Evolutionary conservation across 2,888 invertebrate genomes (phyloP).

Genomic region (Diarsia mendica): DNA sequence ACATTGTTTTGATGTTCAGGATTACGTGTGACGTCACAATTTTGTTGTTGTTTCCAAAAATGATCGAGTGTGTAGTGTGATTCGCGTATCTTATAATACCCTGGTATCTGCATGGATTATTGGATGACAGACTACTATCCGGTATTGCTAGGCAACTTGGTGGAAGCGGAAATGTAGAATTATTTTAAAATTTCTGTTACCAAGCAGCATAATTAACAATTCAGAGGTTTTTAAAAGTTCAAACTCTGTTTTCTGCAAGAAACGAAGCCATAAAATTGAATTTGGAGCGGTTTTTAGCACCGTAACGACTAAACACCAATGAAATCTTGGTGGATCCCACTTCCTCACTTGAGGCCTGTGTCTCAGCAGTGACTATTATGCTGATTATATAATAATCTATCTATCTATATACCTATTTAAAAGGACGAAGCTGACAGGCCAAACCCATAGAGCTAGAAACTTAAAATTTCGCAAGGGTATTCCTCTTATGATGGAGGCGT

Average conservation of each 20-base stretch:
- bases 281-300: background rate
- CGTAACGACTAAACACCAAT: background rate
- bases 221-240: background rate
- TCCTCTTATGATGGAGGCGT: too few species aligned
- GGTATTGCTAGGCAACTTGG: constrained; percentile 11
- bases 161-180: background rate
- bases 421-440: too few species aligned
- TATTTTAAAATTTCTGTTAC: background rate
- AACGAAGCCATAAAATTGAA: background rate
- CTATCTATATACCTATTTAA: too few species aligned
- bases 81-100: constrained; percentile 45
- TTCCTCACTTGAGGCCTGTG: background rate
- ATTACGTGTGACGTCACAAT: constrained; percentile 36
- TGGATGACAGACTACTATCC: background rate
- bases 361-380: too few species aligned
- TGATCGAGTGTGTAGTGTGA: constrained; percentile 22
- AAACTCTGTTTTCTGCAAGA: background rate
- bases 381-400: too few species aligned
- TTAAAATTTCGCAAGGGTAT: too few species aligned
- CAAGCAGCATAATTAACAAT: background rate
- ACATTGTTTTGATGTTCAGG: constrained; percentile 24
- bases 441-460: too few species aligned
- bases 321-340: background rate
- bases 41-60: constrained; percentile 34
- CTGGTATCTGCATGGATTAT: constrained; percentile 38